These are phyloP conservation scores for Saccostrea cuccullata DNA, from an alignment of 1,140 invertebrate genomes.

Conservation along the genomic window DNA sequence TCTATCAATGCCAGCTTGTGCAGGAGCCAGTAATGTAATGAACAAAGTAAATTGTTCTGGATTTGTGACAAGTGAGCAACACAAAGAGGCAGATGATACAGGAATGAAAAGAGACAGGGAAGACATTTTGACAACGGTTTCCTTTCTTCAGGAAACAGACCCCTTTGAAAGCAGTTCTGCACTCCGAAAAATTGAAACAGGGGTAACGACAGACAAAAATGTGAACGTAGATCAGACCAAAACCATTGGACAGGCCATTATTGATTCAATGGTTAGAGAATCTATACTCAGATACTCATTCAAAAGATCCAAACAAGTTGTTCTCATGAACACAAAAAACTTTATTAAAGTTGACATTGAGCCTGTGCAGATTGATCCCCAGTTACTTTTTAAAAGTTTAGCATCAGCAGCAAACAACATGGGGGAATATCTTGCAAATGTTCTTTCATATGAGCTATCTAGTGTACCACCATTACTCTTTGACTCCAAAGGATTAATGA, in stretches of 20 bases:
- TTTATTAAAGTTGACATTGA: too few relatives aligned
- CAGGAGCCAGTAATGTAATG: neutral
- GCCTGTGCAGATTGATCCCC: slow-evolving; percentile 19
- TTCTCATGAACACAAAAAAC: too few relatives aligned
- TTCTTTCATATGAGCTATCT: too few relatives aligned
- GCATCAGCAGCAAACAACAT: slow-evolving; percentile 24
- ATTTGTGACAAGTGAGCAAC: neutral
- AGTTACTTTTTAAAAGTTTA: slow-evolving; percentile 47
- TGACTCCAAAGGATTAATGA: neutral
- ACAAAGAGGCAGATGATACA: neutral
- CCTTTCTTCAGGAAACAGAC: neutral
- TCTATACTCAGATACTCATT: too few relatives aligned
- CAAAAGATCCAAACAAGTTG: too few relatives aligned
- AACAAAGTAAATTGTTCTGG: too few relatives aligned
- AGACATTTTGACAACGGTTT: neutral
- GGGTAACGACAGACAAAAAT: neutral
- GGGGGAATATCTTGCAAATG: too few relatives aligned
- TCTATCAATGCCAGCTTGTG: slow-evolving; percentile 8
- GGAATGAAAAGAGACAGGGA: slow-evolving; percentile 30
- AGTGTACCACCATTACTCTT: too few relatives aligned
- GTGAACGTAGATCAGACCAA: slow-evolving; percentile 40
- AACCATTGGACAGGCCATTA: slow-evolving; percentile 33
- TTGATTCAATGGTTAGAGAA: neutral
- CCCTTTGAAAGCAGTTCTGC: neutral
- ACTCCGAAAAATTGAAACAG: neutral